phyloP scores from a whole-genome alignment of 2,797 vertebrate genomes.

The Bradypus variegatus region DNA sequence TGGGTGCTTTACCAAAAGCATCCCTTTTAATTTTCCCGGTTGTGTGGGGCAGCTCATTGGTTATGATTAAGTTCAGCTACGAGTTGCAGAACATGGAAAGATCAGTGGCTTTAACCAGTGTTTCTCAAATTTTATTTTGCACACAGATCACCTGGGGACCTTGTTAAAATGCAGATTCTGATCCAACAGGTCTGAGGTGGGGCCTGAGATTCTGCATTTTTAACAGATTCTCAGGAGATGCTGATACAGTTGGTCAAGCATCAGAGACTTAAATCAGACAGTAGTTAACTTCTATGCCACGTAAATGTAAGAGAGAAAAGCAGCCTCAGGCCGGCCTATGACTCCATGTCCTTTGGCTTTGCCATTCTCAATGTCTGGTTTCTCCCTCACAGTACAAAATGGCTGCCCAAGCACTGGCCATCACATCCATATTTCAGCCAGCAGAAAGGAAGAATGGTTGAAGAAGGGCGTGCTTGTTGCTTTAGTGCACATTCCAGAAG shows the following conservation, averaged over 20 bases:
- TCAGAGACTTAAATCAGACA: not conserved
- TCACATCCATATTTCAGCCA: not conserved
- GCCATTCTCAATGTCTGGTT: not conserved
- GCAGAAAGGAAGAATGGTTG: not conserved
- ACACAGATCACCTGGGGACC: too few relatives aligned
- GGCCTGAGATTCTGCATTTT: not conserved
- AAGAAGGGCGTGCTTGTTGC: not conserved
- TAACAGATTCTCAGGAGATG: not conserved
- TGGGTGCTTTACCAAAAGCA: not conserved
- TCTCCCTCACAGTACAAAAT: not conserved
- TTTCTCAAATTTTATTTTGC: not conserved
- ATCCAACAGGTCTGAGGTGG: too few relatives aligned
- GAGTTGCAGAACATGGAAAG: not conserved
- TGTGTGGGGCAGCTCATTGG: too few relatives aligned
- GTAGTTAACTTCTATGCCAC: not conserved
- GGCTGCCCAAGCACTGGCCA: not conserved
- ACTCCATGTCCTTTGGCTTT: not conserved
- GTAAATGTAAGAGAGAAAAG: not conserved
- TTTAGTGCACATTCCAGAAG: not conserved
- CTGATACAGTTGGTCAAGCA: not conserved
- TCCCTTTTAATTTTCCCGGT: not conserved
- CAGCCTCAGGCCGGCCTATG: not conserved
- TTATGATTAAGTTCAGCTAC: not conserved
- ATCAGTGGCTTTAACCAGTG: not conserved
- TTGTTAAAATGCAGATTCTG: too few relatives aligned